These are phyloP conservation scores for Megalops cyprinoides DNA, from an alignment of 2,797 vertebrate genomes.

Conservation along the genomic window DNA sequence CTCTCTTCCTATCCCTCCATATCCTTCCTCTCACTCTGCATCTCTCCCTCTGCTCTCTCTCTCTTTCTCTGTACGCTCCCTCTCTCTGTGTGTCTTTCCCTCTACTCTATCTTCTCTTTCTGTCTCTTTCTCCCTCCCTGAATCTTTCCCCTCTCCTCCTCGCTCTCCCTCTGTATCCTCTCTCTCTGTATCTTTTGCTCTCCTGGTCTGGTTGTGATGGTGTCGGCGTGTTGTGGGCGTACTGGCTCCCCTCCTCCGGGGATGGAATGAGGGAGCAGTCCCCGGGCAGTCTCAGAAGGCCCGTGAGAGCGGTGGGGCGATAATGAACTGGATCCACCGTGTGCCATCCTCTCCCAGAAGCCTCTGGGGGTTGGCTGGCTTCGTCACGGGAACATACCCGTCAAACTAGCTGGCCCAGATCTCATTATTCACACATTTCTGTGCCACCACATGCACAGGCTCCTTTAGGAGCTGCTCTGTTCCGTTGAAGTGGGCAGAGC, in stretches of 20 bases:
- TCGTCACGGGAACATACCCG: neutral
- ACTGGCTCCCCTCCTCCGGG: neutral
- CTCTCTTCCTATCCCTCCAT: no score
- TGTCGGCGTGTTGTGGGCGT: neutral
- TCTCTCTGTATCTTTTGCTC: no score
- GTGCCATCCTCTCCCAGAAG: constrained; percentile 4
- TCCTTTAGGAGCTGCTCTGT: neutral
- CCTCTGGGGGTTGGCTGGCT: neutral
- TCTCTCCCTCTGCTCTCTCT: no score
- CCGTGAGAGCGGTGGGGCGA: neutral
- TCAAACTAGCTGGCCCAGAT: neutral
- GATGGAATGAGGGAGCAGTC: constrained; percentile 3
- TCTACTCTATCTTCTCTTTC: no score
- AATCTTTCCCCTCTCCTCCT: no score
- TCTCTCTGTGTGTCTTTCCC: no score
- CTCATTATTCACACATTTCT: neutral
- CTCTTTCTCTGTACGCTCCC: no score
- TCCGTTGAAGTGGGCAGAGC: neutral
- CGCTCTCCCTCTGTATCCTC: no score
- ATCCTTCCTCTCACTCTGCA: no score
- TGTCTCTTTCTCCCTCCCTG: no score
- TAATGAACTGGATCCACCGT: neutral
- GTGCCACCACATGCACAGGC: neutral
- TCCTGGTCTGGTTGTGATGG: neutral
- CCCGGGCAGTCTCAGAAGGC: neutral